A percentile compares a stretch with the other conserved stretches of the same genome.
These are phyloP conservation scores for Prionailurus bengalensis DNA, from an alignment of 2,113 vertebrate genomes.

Conservation along the genomic window DNA sequence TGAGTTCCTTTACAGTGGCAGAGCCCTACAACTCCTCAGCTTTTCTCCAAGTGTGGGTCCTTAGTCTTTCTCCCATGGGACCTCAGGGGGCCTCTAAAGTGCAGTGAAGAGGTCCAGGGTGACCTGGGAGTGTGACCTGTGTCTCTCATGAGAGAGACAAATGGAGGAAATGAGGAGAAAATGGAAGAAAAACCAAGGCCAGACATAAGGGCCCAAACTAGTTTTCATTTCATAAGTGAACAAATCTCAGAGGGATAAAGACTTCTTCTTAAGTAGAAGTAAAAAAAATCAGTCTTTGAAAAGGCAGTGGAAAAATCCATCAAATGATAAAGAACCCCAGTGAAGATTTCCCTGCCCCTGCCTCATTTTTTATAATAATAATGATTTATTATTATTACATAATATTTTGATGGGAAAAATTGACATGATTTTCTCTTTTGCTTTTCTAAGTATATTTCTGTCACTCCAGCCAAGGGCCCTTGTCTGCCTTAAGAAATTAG, in stretches of 20 bases:
- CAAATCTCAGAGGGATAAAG: background rate
- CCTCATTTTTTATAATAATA: constrained; percentile 8
- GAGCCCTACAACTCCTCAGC: fast-evolving
- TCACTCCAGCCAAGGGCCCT: background rate
- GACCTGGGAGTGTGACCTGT: background rate
- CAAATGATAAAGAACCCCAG: background rate
- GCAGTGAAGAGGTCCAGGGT: background rate
- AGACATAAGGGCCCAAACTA: background rate
- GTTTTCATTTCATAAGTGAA: constrained; percentile 32
- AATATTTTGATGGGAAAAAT: background rate
- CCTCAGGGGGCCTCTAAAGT: background rate
- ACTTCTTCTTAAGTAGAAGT: background rate
- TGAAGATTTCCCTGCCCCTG: background rate
- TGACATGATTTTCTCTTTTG: constrained; percentile 19
- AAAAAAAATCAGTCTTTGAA: background rate
- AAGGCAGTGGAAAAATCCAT: background rate
- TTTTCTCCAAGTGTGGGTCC: background rate
- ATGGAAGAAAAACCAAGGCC: background rate
- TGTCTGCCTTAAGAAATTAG: constrained; percentile 24
- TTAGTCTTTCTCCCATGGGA: background rate
- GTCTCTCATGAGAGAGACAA: background rate
- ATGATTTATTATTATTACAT: background rate
- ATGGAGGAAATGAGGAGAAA: background rate
- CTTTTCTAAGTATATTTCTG: constrained; percentile 27
- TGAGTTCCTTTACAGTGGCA: background rate